Base-by-base conservation (phyloP, 2,797 vertebrate species). In the Pteropus rufus region DNA sequence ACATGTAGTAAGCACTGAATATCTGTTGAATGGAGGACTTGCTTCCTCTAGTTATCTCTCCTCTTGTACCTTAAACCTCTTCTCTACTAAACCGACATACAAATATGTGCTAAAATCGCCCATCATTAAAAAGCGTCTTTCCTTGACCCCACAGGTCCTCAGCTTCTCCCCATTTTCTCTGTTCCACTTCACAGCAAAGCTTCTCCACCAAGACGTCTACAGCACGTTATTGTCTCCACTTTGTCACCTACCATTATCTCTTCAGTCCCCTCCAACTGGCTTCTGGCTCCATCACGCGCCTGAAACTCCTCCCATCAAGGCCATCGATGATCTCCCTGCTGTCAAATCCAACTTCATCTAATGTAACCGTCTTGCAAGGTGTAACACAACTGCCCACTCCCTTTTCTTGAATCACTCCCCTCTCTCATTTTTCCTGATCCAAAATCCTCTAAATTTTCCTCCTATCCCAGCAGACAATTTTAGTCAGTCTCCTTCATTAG, bases 1-100 rank as follows among this genome's bases (percentile, higher is more conserved):
- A 29, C 24, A 0, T 0, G 1, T 7, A 23, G 46, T 19, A 2
- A 60, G 15, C 41, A 36, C 34, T 11, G 7, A 34, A 16, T 36
- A 4, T n/a, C 56, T 62, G 52, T 15, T 14, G 31, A 18, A 5
- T 64, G 64, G n/a, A n/a, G 29, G 9, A 18, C 7, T n/a, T 70
- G 26, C 60, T 46, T 29, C 65, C 62, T 41, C 34, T 2, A 19
- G 15, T 60, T 34, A 1, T 10, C 26, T 44, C 39, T 39, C 62
- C 62, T 62, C 16, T 67, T 39, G 18, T 1, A 7, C 21, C 10
- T 9, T 46, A 23, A 2, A 8, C n/a, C 46, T 86, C 52, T 31
- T 72, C 34, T 41, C 67, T 34, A 11, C n/a, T 4, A 64, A 26
- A 26, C 52, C 8, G 5, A 29, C 7, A 6, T 31, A 64, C 34